These are phyloP conservation scores for Campoplex nolae DNA, from an alignment of 2,888 invertebrate genomes.

Conservation along the genomic window DNA sequence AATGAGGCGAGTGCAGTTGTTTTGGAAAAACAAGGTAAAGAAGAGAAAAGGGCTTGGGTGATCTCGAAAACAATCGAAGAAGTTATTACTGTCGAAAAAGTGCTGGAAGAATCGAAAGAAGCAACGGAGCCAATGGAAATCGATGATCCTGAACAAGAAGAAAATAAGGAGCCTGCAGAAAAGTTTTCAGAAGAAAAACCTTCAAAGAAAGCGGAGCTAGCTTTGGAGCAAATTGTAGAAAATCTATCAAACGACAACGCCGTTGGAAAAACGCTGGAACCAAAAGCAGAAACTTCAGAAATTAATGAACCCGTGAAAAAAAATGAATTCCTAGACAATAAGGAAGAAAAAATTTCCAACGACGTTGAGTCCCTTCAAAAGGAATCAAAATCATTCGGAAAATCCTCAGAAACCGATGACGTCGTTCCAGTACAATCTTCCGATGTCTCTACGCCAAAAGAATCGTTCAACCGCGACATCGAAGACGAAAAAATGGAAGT, in stretches of 20 bases:
- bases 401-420: background rate
- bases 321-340: background rate
- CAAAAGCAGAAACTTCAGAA: background rate
- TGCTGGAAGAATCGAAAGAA: slow-evolving; percentile 30
- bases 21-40: slow-evolving; percentile 17
- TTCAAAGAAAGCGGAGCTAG: background rate
- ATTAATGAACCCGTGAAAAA: background rate
- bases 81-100: background rate
- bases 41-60: background rate
- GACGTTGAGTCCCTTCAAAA: background rate
- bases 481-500: slow-evolving; percentile 63
- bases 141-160: slow-evolving; percentile 38
- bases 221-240: background rate
- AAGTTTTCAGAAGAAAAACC: background rate
- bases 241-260: background rate
- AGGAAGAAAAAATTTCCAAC: slow-evolving; percentile 8
- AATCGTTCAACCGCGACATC: background rate
- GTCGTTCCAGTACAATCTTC: background rate
- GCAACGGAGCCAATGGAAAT: slow-evolving; percentile 56
- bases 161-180: background rate
- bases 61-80: background rate
- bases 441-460: slow-evolving; percentile 5
- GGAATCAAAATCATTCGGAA: background rate
- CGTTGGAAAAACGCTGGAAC: slow-evolving; percentile 15
- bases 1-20: background rate